Evolutionary conservation across 2,113 vertebrate species (phyloP).

Genomic region (Salvator merianae): DNA sequence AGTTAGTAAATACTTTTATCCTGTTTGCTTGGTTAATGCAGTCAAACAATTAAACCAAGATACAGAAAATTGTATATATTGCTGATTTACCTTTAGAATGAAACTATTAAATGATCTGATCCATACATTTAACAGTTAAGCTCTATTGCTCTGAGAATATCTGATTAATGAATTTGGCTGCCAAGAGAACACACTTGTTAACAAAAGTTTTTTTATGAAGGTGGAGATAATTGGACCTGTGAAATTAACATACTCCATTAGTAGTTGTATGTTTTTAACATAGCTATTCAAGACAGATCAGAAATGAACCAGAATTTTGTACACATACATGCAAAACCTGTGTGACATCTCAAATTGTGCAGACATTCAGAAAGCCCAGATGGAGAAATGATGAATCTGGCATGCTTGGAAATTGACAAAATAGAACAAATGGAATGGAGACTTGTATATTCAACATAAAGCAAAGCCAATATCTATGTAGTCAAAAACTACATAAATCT

Average conservation of each 20-base stretch:
- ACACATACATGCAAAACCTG: not conserved
- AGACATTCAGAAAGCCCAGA: not conserved
- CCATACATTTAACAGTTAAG: slow-evolving; percentile 74
- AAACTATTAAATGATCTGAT: slow-evolving; percentile 65
- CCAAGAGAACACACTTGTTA: slow-evolving; percentile 75
- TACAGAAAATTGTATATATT: slow-evolving; percentile 51
- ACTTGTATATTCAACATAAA: not conserved
- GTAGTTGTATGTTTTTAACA: slow-evolving; percentile 1
- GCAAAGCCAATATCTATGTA: not conserved
- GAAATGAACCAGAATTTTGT: not conserved
- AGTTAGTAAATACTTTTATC: not conserved
- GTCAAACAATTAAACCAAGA: slow-evolving; percentile 31
- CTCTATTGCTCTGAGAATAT: slow-evolving; percentile 71
- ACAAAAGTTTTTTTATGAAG: slow-evolving; percentile 72
- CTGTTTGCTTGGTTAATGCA: not conserved
- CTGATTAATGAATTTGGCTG: slow-evolving; percentile 77
- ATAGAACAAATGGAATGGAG: not conserved
- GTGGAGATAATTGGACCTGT: slow-evolving; percentile 72
- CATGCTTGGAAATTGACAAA: not conserved
- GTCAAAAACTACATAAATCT: not conserved
- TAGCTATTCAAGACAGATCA: not conserved
- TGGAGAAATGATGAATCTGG: not conserved
- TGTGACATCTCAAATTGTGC: not conserved
- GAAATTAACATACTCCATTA: slow-evolving; percentile 68
- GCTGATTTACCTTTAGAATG: slow-evolving; percentile 60